Evolutionary conservation across 2,797 vertebrate genomes (phyloP), one percentile per base, ranked within the genome.

Genomic region (Microcaecilia unicolor): DNA sequence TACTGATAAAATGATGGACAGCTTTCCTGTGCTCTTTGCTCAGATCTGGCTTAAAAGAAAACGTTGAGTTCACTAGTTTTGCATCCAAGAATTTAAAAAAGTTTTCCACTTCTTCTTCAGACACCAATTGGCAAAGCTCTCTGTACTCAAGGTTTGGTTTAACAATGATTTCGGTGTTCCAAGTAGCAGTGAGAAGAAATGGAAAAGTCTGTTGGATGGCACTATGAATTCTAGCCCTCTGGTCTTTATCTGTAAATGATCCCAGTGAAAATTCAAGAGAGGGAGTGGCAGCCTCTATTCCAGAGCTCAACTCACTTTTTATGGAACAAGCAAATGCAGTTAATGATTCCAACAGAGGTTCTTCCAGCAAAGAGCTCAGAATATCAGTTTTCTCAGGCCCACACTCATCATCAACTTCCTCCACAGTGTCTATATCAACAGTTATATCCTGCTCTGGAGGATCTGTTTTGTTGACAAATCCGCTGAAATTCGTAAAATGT

Each of bases 51-150:
- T 76, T 66, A 57, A 99, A 99, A 2, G 81, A 83, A 55, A 93
- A 93, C 0, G 70, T 87, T 0, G 91, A 88, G 18, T 85, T 83
- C 27, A 78, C 74, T 28, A 74, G 55, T 66, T 90, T 98, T 29
- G 88, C 87, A 15, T 96, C 91, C 26, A 97, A 81, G 65, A 96
- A 97, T 53, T 80, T 83, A 51, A 97, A 91, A 72, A 99, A 98
- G 31, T 73, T 76, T 57, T 78, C 82, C 0, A 90, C 77, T 48
- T 98, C 93, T 27, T 85, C 81, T 61, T 92, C 88, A 2, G 87
- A 84, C 6, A 92, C 89, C 51, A 97, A 49, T 5, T 61, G 57
- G 32, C 85, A 70, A 6, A 99, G 88, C 48, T 90, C 86, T 34
- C 72, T 76, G 68, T 88, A 96, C 52, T 88, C 86, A 1, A 73